Conservation (phyloP, 1,140 invertebrate genomes). For the Neuroterus valhalla region DNA sequence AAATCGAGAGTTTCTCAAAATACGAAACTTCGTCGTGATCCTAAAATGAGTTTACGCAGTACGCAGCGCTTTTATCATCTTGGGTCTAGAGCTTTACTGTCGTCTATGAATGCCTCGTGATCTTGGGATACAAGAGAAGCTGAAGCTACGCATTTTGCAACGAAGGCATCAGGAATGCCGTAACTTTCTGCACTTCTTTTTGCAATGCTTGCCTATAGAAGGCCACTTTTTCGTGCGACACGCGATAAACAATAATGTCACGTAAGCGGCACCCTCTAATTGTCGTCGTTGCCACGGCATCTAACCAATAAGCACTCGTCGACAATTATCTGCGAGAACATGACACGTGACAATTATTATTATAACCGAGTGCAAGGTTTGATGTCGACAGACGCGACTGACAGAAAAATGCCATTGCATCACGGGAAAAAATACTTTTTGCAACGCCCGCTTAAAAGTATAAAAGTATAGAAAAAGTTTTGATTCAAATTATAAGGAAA, state of each 20-base stretch:
- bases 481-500: too few species aligned
- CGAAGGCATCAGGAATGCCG: background rate
- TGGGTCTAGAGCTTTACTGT: conserved; percentile 1
- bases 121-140: background rate
- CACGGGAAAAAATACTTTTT: background rate
- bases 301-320: conserved; percentile 32
- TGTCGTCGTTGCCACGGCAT: conserved; percentile 40
- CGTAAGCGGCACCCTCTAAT: conserved; percentile 50
- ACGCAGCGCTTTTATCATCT: conserved; percentile 19
- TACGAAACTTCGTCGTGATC: conserved; percentile 5
- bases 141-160: background rate
- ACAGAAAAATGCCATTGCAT: background rate
- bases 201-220: conserved; percentile 12
- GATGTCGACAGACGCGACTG: background rate
- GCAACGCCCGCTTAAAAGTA: too few species aligned
- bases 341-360: conserved; percentile 32
- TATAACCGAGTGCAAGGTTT: conserved; percentile 11
- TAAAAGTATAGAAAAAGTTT: too few species aligned
- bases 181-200: conserved; percentile 29
- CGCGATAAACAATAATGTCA: conserved; percentile 59
- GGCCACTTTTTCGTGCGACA: conserved; percentile 49
- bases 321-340: conserved; percentile 31
- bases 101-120: conserved; percentile 2
- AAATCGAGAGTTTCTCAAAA: background rate
- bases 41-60: conserved; percentile 16